These are phyloP conservation scores for Spodoptera exigua DNA, from an alignment of 2,888 invertebrate species.

Conservation along the genomic window DNA sequence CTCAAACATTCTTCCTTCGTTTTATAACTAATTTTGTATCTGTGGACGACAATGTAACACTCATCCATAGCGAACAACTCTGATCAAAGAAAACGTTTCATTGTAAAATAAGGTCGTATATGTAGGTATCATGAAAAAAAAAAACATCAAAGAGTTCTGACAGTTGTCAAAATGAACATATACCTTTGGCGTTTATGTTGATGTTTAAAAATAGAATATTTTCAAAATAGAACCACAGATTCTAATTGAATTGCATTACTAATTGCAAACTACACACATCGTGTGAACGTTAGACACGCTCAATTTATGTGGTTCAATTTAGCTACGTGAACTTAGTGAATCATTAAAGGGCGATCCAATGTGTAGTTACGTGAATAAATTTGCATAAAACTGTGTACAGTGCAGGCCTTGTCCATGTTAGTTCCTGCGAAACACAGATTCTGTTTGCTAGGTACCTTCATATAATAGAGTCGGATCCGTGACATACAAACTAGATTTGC, in stretches of 20 bases:
- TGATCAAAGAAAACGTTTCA: not conserved
- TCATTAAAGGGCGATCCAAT: conserved; percentile 50
- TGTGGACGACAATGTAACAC: not conserved
- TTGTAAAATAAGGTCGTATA: too few species aligned
- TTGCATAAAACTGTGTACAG: conserved; percentile 61
- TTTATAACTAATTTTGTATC: not conserved
- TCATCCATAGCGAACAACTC: not conserved
- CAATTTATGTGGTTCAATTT: conserved; percentile 55
- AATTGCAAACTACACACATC: conserved; percentile 36
- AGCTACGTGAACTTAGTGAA: conserved; percentile 46
- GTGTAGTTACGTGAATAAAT: conserved; percentile 60
- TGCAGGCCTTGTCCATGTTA: conserved; percentile 50
- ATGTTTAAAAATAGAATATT: too few species aligned
- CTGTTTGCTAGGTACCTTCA: conserved; percentile 48
- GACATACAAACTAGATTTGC: too few species aligned
- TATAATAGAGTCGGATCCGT: conserved; percentile 28
- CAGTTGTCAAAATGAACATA: too few species aligned
- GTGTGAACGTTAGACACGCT: conserved; percentile 25
- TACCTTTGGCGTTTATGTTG: too few species aligned
- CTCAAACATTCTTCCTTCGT: conserved; percentile 1
- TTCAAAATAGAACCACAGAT: too few species aligned
- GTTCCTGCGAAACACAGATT: conserved; percentile 75
- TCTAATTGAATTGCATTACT: conserved; percentile 30
- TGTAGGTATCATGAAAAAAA: too few species aligned
- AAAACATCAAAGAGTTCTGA: too few species aligned